Evolutionary conservation across 2,888 invertebrate species (phyloP), one percentile per base, ranked within the genome.

Genomic region (Tetragonula carbonaria): DNA sequence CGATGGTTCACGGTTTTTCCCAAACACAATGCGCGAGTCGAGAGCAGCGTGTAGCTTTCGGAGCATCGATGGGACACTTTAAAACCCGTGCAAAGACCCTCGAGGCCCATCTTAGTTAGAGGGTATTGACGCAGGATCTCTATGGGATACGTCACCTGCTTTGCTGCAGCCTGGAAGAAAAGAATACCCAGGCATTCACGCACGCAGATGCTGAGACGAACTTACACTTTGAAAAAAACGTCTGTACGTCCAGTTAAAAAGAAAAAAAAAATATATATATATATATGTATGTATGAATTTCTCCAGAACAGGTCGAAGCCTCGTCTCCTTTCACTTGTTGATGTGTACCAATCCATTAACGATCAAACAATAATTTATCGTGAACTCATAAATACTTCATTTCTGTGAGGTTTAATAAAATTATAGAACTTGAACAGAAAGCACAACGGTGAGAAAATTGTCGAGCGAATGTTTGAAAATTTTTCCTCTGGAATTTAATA

Each of bases 71-170:
- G 81, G 82, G 77, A 84, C 75, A 68, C 72, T 78, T 70, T 79
- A 74, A 86, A 79, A 71, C 73, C 83, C 70, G 21, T 65, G 73
- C 57, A 59, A 85, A 70, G 86, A 73, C 85, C 86, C 83, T 84
- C 76, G 70, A 80, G 76, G 72, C 70, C 86, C 84, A 87, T 86
- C 89, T 92, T 91, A 87, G 91, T 91, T 90, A 87, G 85, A 88
- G 89, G 87, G 84, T 91, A 91, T 90, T 91, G 91, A 90, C 87
- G 90, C 76, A 76, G 74, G 74, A 78, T 74, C 72, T 73, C 70
- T 74, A 53, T 66, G 82, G 82, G 81, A 63, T 82, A 72, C 66
- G 72, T 82, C 89, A 90, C 88, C 90, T 90, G 89, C 89, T 87
- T 74, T 51, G 16, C 13, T 63, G 23, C 57, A 75, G 74, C 33